Conservation (phyloP, 2,113 vertebrate genomes). For the Hippocampus comes region DNA sequence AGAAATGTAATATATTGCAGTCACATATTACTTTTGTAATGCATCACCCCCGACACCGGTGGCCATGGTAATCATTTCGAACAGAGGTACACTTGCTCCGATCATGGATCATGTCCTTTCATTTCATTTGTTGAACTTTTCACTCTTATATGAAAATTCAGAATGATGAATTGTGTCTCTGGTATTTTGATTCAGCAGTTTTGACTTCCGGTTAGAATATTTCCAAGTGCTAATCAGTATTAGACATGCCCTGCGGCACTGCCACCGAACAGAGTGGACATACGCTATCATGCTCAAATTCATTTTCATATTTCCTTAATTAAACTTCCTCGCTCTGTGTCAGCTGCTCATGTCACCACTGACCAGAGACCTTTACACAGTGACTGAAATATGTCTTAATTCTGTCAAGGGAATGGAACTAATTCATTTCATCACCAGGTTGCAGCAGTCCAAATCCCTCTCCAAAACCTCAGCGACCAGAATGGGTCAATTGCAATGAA, state of each 20-base stretch:
- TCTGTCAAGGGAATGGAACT: slow-evolving; percentile 37
- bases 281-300: slow-evolving; percentile 22
- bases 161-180: background rate
- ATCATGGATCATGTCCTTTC: background rate
- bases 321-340: slow-evolving; percentile 44
- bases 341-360: slow-evolving; percentile 33
- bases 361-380: slow-evolving; percentile 29
- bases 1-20: too few species aligned
- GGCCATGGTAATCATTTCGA: background rate
- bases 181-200: background rate
- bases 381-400: slow-evolving; percentile 43
- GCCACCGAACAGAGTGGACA: slow-evolving; percentile 30
- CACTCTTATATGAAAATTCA: background rate
- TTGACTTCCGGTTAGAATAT: background rate
- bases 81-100: background rate
- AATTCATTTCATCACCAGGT: slow-evolving; percentile 48
- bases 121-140: background rate
- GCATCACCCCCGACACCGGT: too few species aligned
- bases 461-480: slow-evolving; percentile 1
- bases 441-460: slow-evolving; percentile 25
- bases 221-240: slow-evolving; percentile 3
- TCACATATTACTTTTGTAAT: too few species aligned
- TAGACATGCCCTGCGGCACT: slow-evolving; percentile 24
- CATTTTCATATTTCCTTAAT: slow-evolving; percentile 41
- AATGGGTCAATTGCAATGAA: background rate